Conservation (phyloP, 1,140 invertebrate genomes). For the Triops longicaudatus region DNA sequence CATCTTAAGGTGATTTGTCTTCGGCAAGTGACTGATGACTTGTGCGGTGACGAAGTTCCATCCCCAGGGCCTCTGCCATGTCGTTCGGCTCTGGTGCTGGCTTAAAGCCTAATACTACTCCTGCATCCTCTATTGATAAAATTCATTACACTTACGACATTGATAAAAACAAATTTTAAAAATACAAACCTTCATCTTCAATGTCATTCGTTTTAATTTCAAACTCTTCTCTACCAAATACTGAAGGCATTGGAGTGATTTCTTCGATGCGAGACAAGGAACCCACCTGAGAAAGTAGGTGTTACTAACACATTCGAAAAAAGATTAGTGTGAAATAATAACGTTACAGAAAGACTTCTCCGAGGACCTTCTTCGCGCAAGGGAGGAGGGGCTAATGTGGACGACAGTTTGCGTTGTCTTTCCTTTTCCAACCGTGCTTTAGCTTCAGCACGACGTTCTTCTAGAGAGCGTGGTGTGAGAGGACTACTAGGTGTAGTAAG, state of each 20-base stretch:
- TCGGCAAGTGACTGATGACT: background rate
- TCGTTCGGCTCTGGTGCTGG: background rate
- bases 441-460: background rate
- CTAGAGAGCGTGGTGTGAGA: background rate
- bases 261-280: conserved; percentile 23
- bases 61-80: background rate
- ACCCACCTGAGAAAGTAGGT: background rate
- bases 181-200: background rate
- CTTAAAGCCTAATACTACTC: background rate
- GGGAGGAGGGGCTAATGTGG: background rate
- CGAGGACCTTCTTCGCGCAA: background rate
- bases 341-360: background rate
- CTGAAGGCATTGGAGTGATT: background rate
- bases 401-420: background rate
- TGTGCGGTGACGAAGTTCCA: conserved; percentile 5
- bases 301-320: background rate
- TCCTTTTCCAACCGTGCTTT: background rate
- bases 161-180: background rate
- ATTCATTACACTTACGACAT: background rate
- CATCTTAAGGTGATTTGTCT: background rate
- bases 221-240: background rate
- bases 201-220: background rate
- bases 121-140: background rate
- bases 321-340: background rate
- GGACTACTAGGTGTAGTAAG: background rate